These are phyloP conservation scores for Acipenser transmontanus DNA, from an alignment of 2,797 vertebrate genomes.

Conservation along the genomic window DNA sequence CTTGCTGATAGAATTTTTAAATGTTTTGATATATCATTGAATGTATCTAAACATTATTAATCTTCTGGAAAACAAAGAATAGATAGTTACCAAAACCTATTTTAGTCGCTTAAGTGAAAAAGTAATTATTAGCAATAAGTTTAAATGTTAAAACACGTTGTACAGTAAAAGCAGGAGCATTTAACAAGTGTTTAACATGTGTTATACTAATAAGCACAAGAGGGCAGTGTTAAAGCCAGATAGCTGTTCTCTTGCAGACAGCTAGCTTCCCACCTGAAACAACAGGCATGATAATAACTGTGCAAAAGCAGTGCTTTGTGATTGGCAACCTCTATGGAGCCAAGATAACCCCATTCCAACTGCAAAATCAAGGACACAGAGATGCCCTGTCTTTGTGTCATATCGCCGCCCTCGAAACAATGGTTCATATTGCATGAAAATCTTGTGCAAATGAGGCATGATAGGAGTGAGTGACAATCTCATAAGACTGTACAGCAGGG, in stretches of 20 bases:
- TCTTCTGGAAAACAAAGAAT: no score
- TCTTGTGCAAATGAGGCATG: constrained; percentile 70
- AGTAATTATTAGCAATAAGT: no score
- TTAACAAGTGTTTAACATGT: constrained; percentile 41
- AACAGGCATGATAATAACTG: constrained; percentile 62
- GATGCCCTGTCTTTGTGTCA: constrained; percentile 60
- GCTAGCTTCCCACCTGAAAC: constrained; percentile 65
- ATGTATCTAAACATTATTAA: no score
- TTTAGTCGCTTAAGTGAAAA: no score
- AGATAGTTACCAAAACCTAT: no score
- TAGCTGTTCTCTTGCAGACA: constrained; percentile 36
- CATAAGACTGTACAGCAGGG: constrained; percentile 70
- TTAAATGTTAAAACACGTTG: no score
- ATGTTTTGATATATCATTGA: no score
- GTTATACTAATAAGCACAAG: constrained; percentile 58
- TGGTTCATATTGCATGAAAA: constrained; percentile 78
- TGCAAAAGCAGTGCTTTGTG: constrained; percentile 42
- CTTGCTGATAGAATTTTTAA: no score
- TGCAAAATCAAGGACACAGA: constrained; percentile 27
- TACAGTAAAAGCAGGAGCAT: constrained; percentile 19
- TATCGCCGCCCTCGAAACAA: constrained; percentile 68
- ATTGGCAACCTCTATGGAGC: constrained; percentile 56
- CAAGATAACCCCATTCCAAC: constrained; percentile 38
- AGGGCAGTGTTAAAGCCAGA: constrained; percentile 62
- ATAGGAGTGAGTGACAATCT: constrained; percentile 74